phyloP scores from a whole-genome alignment of 2,888 invertebrate species.

The Stenurella melanura region DNA sequence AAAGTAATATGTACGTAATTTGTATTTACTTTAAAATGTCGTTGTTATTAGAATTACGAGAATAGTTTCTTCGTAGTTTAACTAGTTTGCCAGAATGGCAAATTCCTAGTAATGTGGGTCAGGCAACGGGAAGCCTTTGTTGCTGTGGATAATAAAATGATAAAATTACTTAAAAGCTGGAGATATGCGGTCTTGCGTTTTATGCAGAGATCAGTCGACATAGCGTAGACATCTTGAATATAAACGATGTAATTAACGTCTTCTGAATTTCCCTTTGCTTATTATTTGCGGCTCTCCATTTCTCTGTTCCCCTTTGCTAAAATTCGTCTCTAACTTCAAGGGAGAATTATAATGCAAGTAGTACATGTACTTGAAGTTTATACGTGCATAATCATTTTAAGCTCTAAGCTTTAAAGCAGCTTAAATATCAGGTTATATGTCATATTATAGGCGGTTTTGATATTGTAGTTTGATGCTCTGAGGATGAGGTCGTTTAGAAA shows the following conservation, averaged over 20 bases:
- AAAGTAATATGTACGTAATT: no score
- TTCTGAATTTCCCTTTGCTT: constrained; percentile 51
- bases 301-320: constrained; percentile 33
- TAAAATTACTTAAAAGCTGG: constrained; percentile 50
- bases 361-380: constrained; percentile 38
- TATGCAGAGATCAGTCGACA: constrained; percentile 53
- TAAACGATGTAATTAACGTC: constrained; percentile 61
- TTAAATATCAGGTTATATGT: constrained; percentile 44
- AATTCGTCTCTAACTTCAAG: constrained; percentile 36
- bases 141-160: constrained; percentile 48
- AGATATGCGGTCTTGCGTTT: constrained; percentile 52
- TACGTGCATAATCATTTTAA: constrained; percentile 39
- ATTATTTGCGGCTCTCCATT: constrained; percentile 49
- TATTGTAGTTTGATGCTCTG: constrained; percentile 15
- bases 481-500: neutral
- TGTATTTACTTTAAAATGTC: no score
- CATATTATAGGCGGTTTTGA: constrained; percentile 38
- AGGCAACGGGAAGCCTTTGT: constrained; percentile 45
- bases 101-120: constrained; percentile 49
- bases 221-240: constrained; percentile 58
- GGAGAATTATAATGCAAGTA: constrained; percentile 39
- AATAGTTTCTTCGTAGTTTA: constrained; percentile 11
- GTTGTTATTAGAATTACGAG: neutral
- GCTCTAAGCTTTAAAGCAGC: constrained; percentile 40
- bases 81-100: constrained; percentile 12